Evolutionary conservation across 2,797 vertebrate genomes (phyloP).

Genomic region (Bovichtus variegatus): DNA sequence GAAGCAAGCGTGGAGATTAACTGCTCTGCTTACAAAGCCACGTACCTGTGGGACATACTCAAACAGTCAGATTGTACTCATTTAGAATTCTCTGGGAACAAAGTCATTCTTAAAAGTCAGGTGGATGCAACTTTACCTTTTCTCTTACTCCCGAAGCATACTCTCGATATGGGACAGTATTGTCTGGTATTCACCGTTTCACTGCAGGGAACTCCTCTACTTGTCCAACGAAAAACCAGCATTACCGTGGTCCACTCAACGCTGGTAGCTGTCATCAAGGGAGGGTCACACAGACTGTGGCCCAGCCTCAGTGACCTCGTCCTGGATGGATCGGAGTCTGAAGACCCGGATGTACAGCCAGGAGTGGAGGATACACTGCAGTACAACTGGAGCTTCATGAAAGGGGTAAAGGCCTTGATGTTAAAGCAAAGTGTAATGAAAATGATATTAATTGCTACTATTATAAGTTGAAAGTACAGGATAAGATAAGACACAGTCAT

Average conservation of each 20-base stretch:
- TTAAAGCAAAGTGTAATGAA: background rate
- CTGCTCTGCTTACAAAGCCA: slow-evolving; percentile 82
- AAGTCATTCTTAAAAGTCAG: slow-evolving; percentile 50
- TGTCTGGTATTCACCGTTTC: slow-evolving; percentile 81
- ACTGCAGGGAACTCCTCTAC: slow-evolving; percentile 80
- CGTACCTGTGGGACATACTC: slow-evolving; percentile 84
- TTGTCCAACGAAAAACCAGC: slow-evolving; percentile 42
- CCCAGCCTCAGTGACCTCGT: slow-evolving; percentile 76
- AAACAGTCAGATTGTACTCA: slow-evolving; percentile 52
- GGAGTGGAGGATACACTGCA: slow-evolving; percentile 64
- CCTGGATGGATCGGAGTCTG: slow-evolving; percentile 84
- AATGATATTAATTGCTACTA: background rate
- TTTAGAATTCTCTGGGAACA: background rate
- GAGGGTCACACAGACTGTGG: slow-evolving; percentile 84
- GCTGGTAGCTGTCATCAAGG: slow-evolving; percentile 82
- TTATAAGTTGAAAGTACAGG: background rate
- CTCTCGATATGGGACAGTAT: slow-evolving; percentile 78
- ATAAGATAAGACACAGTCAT: no score
- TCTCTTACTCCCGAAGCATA: slow-evolving; percentile 78
- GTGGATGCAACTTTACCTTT: slow-evolving; percentile 68
- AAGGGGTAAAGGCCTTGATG: slow-evolving; percentile 60
- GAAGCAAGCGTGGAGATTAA: slow-evolving; percentile 83
- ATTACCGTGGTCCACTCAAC: slow-evolving; percentile 80
- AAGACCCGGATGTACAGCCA: slow-evolving; percentile 80
- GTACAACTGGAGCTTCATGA: slow-evolving; percentile 79